These are phyloP conservation scores for Melanitta fusca DNA, from an alignment of 2,797 vertebrate species.

Conservation along the genomic window DNA sequence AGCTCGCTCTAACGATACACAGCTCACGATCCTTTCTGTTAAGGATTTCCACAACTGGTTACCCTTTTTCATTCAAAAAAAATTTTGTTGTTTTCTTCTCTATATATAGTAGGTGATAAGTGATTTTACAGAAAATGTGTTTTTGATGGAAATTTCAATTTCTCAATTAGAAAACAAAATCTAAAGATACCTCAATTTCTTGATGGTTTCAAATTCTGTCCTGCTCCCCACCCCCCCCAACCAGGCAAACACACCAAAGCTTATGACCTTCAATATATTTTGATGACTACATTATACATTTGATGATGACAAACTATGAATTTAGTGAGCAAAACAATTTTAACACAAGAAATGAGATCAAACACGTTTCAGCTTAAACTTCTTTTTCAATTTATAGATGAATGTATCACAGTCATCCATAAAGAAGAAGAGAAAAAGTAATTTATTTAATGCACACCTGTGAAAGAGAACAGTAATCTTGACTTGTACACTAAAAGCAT, in stretches of 20 bases:
- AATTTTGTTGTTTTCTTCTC: fast-evolving
- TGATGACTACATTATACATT: neutral
- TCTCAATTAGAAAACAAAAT: neutral
- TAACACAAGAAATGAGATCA: constrained; percentile 6
- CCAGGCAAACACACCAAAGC: neutral
- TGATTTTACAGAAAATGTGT: fast-evolving
- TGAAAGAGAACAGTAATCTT: constrained; percentile 73
- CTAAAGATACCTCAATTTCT: neutral
- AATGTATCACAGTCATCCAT: constrained; percentile 64
- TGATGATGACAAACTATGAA: constrained; percentile 45
- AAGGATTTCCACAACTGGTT: neutral
- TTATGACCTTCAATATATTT: neutral
- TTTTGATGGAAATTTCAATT: neutral
- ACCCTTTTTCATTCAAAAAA: fast-evolving
- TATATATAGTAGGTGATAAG: neutral
- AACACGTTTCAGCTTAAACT: constrained; percentile 38
- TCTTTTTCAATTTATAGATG: constrained; percentile 71
- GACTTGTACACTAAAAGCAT: constrained; percentile 61
- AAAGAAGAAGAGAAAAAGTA: constrained; percentile 63
- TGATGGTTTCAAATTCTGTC: neutral
- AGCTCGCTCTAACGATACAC: neutral
- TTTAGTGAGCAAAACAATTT: constrained; percentile 54
- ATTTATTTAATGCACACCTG: constrained; percentile 80
- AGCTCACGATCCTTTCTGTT: neutral
- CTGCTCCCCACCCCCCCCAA: neutral